phyloP scores from a whole-genome alignment of 30 jellyfish, hydroid and myxozoan species.

The Hydractinia symbiolongicarpus region DNA sequence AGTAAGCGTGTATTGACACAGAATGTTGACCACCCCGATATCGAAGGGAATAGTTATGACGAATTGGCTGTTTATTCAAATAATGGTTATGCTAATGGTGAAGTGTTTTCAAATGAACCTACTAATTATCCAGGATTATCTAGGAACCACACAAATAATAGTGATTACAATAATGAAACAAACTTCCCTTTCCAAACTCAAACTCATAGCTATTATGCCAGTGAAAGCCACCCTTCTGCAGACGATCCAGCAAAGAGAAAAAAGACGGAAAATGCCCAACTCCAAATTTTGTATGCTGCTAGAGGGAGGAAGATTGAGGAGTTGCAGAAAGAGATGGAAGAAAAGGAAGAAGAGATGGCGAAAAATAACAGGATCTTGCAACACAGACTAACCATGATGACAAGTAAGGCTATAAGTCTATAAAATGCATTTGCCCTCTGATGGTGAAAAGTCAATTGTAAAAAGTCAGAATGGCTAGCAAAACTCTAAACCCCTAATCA shows the following conservation, averaged over 20 bases:
- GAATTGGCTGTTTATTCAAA: too few species aligned
- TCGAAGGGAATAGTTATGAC: too few species aligned
- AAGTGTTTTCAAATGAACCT: not conserved
- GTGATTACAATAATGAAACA: not conserved
- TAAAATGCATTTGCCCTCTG: too few species aligned
- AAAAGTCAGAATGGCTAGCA: too few species aligned
- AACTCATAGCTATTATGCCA: not conserved
- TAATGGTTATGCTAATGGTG: not conserved
- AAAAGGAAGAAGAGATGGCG: conserved; percentile 31
- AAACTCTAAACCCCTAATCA: too few species aligned
- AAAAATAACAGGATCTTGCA: conserved; percentile 55
- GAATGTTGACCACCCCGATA: not conserved
- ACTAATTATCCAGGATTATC: not conserved
- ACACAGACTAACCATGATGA: conserved; percentile 45
- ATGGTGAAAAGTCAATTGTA: too few species aligned
- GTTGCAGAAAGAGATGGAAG: conserved; percentile 37
- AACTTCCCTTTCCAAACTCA: not conserved
- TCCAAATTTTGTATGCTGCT: conserved; percentile 66
- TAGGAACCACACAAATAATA: not conserved
- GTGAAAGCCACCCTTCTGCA: not conserved
- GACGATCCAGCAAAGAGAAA: not conserved
- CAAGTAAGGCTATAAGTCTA: conserved; percentile 34
- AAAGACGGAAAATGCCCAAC: conserved; percentile 36
- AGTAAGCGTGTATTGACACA: not conserved
- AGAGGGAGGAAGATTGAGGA: conserved; percentile 77